Evolutionary conservation across 2,888 invertebrate species (phyloP), one percentile per base, ranked within the genome.

Genomic region (Siphlonurus alternatus): DNA sequence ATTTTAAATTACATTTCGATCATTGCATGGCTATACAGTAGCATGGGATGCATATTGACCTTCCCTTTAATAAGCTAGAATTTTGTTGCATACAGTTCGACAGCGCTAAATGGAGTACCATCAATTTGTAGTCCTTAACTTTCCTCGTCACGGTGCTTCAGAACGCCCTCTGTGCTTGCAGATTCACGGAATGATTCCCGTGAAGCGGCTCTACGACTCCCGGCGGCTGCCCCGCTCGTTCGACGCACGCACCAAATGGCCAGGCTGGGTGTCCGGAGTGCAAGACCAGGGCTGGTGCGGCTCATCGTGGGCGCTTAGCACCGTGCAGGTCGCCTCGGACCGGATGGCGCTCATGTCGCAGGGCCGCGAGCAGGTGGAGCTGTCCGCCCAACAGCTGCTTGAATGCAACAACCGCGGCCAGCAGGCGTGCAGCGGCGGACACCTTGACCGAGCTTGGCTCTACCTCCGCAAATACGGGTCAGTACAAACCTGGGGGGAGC

Each of bases 241-340:
- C 74, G 93, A 96, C 73, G 80, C 92, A 0, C 78, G 89, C 18
- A 73, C 77, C 0, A 80, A 81, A 62, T 96, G 95, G 95, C 83
- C 83, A 0, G 78, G 79, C 1, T 81, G 80, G 69, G 86, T 95
- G 62, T 83, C 87, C 0, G 83, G 81, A 0, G 74, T 81, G n/a
- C 70, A 74, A 53, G 80, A 83, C 69, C 81, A 82, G 71, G 83
- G 82, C 22, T 82, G 84, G 78, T 88, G 96, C 73, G 95, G 89
- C 0, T 84, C 94, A 0, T 95, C 94, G 1, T 97, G 96, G 96
- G 95, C 93, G 0, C 81, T 96, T 24, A 88, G 93, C 0, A 88
- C 94, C 0, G 86, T 88, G 15, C 83, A 85, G 18, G 86, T 92
- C 53, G 87, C 87, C 64, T 87, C 88, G 62, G 90, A 90, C 75